A percentile compares a stretch with the other conserved stretches of the same genome.
These are phyloP conservation scores for Mohoua ochrocephala DNA, from an alignment of 2,113 vertebrate genomes.

Conservation along the genomic window DNA sequence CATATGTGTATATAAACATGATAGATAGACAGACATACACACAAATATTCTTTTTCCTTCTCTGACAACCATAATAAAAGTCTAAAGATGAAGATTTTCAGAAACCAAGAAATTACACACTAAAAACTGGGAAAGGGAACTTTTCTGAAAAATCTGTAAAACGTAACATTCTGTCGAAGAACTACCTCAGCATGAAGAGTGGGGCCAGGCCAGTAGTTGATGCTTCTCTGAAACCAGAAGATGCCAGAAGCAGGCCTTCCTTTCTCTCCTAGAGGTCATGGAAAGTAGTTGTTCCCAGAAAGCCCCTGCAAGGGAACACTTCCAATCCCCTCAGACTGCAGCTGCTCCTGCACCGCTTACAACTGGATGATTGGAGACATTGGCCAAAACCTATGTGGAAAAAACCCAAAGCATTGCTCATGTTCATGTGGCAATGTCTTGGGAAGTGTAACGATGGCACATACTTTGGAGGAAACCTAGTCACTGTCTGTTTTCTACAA, in stretches of 20 bases:
- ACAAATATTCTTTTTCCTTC: neutral
- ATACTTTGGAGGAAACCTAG: neutral
- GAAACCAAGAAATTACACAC: neutral
- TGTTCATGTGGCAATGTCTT: neutral
- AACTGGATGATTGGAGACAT: neutral
- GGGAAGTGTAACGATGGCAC: neutral
- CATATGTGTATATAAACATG: neutral
- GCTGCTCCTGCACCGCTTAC: neutral
- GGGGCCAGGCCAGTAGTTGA: neutral
- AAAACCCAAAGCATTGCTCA: rapidly evolving
- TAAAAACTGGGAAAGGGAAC: neutral
- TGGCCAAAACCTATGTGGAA: neutral
- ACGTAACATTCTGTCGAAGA: neutral
- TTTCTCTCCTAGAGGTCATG: neutral
- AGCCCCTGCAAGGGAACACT: neutral
- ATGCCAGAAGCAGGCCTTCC: neutral
- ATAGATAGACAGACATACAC: neutral
- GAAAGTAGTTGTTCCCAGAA: neutral
- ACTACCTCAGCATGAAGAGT: neutral
- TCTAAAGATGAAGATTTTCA: neutral
- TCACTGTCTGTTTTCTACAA: neutral
- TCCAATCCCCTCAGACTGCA: neutral
- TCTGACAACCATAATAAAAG: neutral
- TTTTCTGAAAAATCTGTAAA: neutral
- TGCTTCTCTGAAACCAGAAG: neutral